These are phyloP conservation scores for Glossophaga mutica DNA, from an alignment of 2,797 vertebrate species.

Conservation along the genomic window DNA sequence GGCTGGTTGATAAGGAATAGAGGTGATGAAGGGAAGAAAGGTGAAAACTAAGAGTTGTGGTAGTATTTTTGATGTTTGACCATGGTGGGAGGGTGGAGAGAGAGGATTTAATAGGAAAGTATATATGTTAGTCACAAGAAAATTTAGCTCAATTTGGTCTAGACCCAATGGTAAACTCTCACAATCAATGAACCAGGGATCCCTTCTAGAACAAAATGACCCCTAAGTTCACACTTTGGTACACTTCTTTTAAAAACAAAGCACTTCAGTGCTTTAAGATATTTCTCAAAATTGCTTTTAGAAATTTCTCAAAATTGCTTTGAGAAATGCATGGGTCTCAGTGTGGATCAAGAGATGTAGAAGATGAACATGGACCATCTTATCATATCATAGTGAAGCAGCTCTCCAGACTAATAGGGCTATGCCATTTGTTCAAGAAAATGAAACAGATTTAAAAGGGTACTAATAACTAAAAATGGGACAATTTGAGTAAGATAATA, in stretches of 20 bases:
- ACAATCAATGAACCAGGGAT: neutral
- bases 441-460: neutral
- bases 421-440: neutral
- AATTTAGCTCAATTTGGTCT: neutral
- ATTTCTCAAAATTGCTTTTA: neutral
- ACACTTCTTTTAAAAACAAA: neutral
- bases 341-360: neutral
- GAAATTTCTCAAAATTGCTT: neutral
- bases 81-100: too few species aligned
- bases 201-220: neutral
- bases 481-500: neutral
- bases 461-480: neutral
- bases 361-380: neutral
- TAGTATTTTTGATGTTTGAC: neutral
- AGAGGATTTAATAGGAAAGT: neutral
- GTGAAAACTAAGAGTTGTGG: neutral
- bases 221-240: neutral
- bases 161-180: neutral
- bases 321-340: neutral
- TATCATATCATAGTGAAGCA: neutral
- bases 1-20: neutral
- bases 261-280: neutral
- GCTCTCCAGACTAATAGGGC: neutral
- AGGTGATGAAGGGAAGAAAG: neutral
- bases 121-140: neutral